phyloP scores from a whole-genome alignment of 2,797 vertebrate genomes.

The Diglossa cyanea region DNA sequence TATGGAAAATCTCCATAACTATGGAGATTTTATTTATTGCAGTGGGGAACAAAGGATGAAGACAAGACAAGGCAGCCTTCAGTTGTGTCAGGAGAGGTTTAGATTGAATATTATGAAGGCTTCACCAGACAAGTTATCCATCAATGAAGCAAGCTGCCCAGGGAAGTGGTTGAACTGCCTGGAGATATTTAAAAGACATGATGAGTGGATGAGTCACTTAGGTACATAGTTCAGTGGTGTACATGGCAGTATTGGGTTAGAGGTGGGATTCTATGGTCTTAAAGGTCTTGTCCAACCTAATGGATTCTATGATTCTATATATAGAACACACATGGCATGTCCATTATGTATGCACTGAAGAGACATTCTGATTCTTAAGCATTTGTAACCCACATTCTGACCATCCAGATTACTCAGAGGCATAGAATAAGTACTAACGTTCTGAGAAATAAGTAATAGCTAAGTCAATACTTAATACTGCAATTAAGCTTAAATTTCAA shows the following conservation, averaged over 20 bases:
- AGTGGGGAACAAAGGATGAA: background rate
- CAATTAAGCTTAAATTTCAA: background rate
- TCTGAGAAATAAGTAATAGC: background rate
- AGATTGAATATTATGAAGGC: background rate
- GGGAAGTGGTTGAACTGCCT: background rate
- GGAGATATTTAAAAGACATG: accelerated
- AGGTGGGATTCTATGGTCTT: background rate
- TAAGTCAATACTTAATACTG: background rate
- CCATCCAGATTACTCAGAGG: background rate
- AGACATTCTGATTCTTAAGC: background rate
- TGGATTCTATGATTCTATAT: background rate
- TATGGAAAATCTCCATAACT: background rate
- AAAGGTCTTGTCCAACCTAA: background rate
- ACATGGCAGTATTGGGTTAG: background rate
- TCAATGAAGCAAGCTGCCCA: background rate
- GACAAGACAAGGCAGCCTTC: background rate
- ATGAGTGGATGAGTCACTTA: background rate
- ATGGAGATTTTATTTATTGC: background rate
- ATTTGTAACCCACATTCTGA: background rate
- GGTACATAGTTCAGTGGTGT: background rate
- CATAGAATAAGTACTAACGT: background rate
- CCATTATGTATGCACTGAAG: background rate
- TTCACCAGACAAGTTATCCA: accelerated
- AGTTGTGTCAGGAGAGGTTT: background rate
- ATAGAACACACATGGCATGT: too few relatives aligned